phyloP scores from a whole-genome alignment of 2,888 invertebrate genomes.

The Pegoplata infirma region DNA sequence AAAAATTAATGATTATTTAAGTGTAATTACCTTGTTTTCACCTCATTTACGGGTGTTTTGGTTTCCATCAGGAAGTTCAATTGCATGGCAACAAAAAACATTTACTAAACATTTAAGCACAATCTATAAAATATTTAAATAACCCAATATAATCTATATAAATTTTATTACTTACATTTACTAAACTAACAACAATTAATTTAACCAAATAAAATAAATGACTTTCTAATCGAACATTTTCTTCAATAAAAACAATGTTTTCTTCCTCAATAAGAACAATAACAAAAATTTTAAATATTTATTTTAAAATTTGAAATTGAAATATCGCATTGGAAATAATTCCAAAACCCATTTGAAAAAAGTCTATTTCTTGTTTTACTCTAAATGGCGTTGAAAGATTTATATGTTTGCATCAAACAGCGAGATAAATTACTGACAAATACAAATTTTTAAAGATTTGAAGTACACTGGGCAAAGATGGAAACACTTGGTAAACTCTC shows the following conservation, averaged over 20 bases:
- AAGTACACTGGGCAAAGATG: conserved; percentile 2
- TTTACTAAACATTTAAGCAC: background rate
- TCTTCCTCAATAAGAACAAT: conserved; percentile 31
- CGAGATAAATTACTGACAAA: conserved; percentile 73
- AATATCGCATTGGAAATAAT: conserved; percentile 66
- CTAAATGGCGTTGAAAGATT: conserved; percentile 71
- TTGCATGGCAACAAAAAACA: background rate
- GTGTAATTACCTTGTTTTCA: background rate
- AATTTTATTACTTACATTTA: conserved; percentile 56
- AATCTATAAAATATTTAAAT: background rate
- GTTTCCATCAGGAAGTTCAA: background rate
- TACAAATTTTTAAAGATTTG: conserved; percentile 40
- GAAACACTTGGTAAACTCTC: background rate
- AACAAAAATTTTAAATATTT: conserved; percentile 71
- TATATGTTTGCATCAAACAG: conserved; percentile 76
- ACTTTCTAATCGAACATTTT: conserved; percentile 50
- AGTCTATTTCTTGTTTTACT: conserved; percentile 32
- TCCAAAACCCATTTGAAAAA: conserved; percentile 11
- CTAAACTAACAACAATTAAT: conserved; percentile 52
- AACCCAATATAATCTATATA: conserved; percentile 33
- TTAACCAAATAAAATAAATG: conserved; percentile 60
- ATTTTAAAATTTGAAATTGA: conserved; percentile 72
- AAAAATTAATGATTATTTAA: too few relatives aligned
- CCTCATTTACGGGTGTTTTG: background rate
- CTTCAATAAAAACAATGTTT: conserved; percentile 25